Evolutionary conservation across 1,140 invertebrate species (phyloP).

Genomic region (Neomicropteryx cornuta): DNA sequence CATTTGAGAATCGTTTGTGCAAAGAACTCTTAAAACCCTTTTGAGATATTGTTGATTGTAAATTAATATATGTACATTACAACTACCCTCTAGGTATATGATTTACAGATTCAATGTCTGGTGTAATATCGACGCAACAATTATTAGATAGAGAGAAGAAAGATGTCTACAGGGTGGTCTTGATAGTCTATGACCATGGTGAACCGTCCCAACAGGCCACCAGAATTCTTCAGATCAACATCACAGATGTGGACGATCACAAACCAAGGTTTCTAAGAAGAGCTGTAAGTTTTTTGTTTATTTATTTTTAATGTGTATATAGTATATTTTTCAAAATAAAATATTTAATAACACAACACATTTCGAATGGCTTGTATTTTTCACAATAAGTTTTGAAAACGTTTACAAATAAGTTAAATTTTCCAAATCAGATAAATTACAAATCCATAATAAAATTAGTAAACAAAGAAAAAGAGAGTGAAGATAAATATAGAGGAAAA

Average conservation of each 20-base stretch:
- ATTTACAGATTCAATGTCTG: conserved; percentile 45
- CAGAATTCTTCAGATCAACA: conserved; percentile 52
- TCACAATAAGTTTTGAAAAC: no score
- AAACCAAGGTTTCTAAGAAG: conserved; percentile 60
- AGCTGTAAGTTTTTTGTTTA: conserved; percentile 39
- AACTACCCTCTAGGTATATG: no score
- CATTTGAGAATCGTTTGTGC: no score
- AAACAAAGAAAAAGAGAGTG: no score
- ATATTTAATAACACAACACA: neutral
- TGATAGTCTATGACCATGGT: conserved; percentile 64
- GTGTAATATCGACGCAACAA: conserved; percentile 58
- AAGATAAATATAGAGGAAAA: no score
- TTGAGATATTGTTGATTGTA: no score
- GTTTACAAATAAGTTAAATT: no score
- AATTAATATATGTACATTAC: no score
- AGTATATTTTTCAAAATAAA: neutral
- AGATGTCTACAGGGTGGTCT: conserved; percentile 59
- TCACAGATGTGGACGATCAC: conserved; percentile 72
- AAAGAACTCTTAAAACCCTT: no score
- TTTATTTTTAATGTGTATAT: conserved; percentile 2
- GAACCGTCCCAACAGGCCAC: conserved; percentile 63
- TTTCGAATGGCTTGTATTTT: no score
- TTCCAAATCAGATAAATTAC: no score
- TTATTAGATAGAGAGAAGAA: conserved; percentile 60
- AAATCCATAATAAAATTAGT: no score